Conservation (phyloP, 2,113 vertebrate species). For the Urocolius indicus region DNA sequence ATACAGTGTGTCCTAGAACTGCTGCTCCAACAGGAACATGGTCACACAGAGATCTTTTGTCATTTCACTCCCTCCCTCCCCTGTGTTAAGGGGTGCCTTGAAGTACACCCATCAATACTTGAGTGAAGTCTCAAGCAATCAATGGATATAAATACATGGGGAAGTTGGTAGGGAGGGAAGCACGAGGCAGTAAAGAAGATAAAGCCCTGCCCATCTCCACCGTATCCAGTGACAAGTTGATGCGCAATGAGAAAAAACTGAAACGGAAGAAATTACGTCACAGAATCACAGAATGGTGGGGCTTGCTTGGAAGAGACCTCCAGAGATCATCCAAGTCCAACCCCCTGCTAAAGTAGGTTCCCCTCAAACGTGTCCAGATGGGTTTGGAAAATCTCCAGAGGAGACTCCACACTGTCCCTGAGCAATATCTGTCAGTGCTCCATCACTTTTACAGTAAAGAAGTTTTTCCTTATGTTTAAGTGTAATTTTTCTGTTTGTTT, state of each 20-base stretch:
- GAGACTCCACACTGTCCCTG: too few relatives aligned
- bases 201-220: background rate
- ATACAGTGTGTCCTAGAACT: background rate
- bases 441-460: too few relatives aligned
- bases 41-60: background rate
- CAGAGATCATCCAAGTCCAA: too few relatives aligned
- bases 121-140: background rate
- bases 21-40: background rate
- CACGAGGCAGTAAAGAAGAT: background rate
- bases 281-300: too few relatives aligned
- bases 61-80: rapidly evolving
- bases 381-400: too few relatives aligned
- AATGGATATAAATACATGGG: background rate
- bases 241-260: background rate
- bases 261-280: background rate
- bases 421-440: too few relatives aligned
- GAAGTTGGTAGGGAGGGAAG: too few relatives aligned
- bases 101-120: rapidly evolving
- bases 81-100: background rate
- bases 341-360: too few relatives aligned
- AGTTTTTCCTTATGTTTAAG: too few relatives aligned
- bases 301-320: too few relatives aligned
- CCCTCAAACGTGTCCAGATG: too few relatives aligned
- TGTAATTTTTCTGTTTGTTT: too few relatives aligned
- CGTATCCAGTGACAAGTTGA: background rate